Conservation (phyloP, 1,140 invertebrate species). For the Lepidotrigona ventralis region DNA sequence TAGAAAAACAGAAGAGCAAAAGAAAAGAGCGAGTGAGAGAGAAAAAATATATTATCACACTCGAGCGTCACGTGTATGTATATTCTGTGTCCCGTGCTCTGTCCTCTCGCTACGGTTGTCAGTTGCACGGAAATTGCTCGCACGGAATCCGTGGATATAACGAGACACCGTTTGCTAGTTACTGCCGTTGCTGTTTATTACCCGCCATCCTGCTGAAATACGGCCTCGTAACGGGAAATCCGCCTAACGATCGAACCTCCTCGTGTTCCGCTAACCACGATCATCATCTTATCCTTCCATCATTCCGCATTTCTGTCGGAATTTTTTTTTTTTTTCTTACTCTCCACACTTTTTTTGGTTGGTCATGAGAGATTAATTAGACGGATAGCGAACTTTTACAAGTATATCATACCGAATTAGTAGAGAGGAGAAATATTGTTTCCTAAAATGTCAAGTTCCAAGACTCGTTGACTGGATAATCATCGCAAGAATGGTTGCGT, state of each 20-base stretch:
- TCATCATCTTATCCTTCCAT: background rate
- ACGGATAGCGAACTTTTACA: too few species aligned
- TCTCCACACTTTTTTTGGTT: background rate
- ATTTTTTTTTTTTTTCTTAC: too few species aligned
- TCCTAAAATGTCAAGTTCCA: background rate
- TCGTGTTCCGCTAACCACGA: slow-evolving; percentile 8
- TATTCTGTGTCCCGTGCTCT: background rate
- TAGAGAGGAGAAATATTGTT: background rate
- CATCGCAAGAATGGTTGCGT: background rate
- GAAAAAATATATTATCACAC: slow-evolving; percentile 25
- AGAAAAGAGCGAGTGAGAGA: background rate
- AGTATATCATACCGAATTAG: too few species aligned
- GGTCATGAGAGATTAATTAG: background rate
- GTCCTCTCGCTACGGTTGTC: slow-evolving; percentile 15
- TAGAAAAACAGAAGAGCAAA: background rate
- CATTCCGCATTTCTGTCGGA: background rate
- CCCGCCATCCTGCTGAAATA: slow-evolving; percentile 27
- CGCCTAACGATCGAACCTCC: slow-evolving; percentile 8
- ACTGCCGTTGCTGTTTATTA: slow-evolving; percentile 22
- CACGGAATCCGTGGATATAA: slow-evolving; percentile 43
- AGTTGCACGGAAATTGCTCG: slow-evolving; percentile 44
- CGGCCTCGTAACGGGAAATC: slow-evolving; percentile 55
- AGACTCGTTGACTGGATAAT: background rate
- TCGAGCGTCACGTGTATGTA: slow-evolving; percentile 19
- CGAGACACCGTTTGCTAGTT: slow-evolving; percentile 29